A percentile compares a stretch with the other conserved stretches of the same genome.
Evolutionary conservation across 2,888 invertebrate species (phyloP).

Genomic region (Yponomeuta sedellus): DNA sequence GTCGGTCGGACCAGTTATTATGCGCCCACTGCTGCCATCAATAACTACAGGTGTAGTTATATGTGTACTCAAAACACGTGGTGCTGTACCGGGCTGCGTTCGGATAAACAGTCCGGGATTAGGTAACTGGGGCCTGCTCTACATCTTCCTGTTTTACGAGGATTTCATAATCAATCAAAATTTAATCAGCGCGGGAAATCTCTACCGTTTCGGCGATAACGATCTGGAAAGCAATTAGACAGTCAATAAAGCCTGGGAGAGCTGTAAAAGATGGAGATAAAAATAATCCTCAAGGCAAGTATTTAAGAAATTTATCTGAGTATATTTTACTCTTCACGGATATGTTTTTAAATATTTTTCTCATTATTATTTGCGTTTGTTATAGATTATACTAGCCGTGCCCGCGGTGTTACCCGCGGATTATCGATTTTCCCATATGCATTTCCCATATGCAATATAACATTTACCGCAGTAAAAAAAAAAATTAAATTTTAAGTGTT

Average conservation of each 20-base stretch:
- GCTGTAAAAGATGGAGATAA: neutral
- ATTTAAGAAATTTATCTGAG: neutral
- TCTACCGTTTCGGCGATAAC: neutral
- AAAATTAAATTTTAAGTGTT: too few species aligned
- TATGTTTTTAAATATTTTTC: neutral
- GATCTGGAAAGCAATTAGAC: neutral
- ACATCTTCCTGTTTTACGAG: neutral
- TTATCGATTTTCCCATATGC: too few species aligned
- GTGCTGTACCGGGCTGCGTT: conserved; percentile 25
- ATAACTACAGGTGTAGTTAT: conserved; percentile 43
- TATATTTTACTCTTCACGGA: neutral
- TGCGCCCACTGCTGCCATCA: conserved; percentile 69
- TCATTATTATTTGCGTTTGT: too few species aligned
- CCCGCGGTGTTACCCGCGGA: too few species aligned
- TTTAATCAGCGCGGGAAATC: conserved; percentile 2
- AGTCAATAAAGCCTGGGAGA: neutral
- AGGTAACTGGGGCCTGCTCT: conserved; percentile 5
- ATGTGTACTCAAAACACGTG: conserved; percentile 49
- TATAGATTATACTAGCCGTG: too few species aligned
- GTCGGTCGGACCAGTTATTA: conserved; percentile 64
- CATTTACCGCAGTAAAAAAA: too few species aligned
- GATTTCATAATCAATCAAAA: neutral
- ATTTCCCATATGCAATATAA: too few species aligned
- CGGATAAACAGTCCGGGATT: conserved; percentile 8
- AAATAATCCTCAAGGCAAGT: neutral